phyloP scores from a whole-genome alignment of 1,140 invertebrate species.

The Philopotamus ludificatus region DNA sequence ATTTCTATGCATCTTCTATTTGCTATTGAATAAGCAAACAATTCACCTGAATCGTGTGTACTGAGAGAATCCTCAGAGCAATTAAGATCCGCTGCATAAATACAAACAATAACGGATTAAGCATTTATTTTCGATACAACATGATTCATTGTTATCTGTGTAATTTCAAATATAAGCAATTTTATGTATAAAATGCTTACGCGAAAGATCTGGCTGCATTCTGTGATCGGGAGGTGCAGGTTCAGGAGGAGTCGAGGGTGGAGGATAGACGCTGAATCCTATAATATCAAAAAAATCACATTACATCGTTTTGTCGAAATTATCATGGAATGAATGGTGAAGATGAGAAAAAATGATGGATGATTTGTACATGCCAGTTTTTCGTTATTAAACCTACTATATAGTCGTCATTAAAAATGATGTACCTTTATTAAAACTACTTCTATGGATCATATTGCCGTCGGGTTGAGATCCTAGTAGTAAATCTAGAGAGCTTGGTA shows the following conservation, averaged over 20 bases:
- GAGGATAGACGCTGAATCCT: conserved; percentile 81
- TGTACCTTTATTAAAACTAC: conserved; percentile 36
- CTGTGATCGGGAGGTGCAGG: conserved; percentile 76
- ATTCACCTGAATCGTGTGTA: conserved; percentile 73
- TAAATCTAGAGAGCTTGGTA: conserved; percentile 53
- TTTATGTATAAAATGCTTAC: conserved; percentile 44
- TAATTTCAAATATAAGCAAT: neutral
- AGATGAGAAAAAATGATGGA: neutral
- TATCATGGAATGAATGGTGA: neutral
- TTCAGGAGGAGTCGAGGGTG: conserved; percentile 76
- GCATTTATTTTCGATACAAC: conserved; percentile 1
- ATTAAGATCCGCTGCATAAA: conserved; percentile 69
- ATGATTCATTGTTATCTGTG: too few species aligned
- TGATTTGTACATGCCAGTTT: too few species aligned
- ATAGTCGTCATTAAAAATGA: too few species aligned
- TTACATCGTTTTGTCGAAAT: too few species aligned
- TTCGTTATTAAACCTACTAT: too few species aligned
- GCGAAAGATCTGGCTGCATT: conserved; percentile 54
- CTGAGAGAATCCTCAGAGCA: conserved; percentile 74
- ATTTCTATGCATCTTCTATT: too few species aligned
- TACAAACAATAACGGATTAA: conserved; percentile 40
- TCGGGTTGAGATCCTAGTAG: conserved; percentile 47
- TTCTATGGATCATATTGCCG: conserved; percentile 37
- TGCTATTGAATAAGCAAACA: too few species aligned
- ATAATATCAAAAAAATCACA: conserved; percentile 19